A percentile compares a stretch with the other conserved stretches of the same genome.
phyloP scores from a whole-genome alignment of 2,888 invertebrate genomes.

The Cataglyphis livida region DNA sequence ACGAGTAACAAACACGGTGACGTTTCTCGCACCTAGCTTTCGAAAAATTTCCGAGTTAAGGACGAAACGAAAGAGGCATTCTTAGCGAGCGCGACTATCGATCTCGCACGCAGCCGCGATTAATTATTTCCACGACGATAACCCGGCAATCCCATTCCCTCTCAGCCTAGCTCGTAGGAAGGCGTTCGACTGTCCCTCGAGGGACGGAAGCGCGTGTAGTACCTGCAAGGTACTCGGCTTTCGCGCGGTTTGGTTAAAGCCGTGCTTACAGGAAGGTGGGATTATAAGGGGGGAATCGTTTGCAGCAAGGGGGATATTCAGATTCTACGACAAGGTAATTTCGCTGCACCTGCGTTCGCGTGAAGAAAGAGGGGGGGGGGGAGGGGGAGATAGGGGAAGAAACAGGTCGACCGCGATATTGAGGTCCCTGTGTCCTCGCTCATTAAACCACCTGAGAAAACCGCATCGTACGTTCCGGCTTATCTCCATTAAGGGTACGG shows the following conservation, averaged over 20 bases:
- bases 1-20: not conserved
- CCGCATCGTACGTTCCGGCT: conserved; percentile 75
- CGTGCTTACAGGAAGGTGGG: conserved; percentile 14
- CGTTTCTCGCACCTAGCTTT: not conserved
- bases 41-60: not conserved
- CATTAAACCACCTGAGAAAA: conserved; percentile 77
- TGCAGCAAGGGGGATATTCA: conserved; percentile 54
- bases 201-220: conserved; percentile 54
- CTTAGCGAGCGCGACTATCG: conserved; percentile 25
- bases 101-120: conserved; percentile 55
- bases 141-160: not conserved
- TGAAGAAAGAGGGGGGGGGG: not conserved
- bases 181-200: conserved; percentile 64
- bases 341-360: conserved; percentile 72
- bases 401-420: conserved; percentile 69
- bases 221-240: conserved; percentile 52
- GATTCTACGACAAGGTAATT: conserved; percentile 72
- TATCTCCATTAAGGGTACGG: conserved; percentile 76
- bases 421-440: conserved; percentile 74
- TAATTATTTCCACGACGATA: conserved; percentile 70
- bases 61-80: not conserved
- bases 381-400: not conserved
- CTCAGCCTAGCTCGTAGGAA: conserved; percentile 17
- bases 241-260: conserved; percentile 65
- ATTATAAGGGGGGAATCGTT: not conserved